phyloP scores from a whole-genome alignment of 2,888 invertebrate species.

The Brenthis daphne region DNA sequence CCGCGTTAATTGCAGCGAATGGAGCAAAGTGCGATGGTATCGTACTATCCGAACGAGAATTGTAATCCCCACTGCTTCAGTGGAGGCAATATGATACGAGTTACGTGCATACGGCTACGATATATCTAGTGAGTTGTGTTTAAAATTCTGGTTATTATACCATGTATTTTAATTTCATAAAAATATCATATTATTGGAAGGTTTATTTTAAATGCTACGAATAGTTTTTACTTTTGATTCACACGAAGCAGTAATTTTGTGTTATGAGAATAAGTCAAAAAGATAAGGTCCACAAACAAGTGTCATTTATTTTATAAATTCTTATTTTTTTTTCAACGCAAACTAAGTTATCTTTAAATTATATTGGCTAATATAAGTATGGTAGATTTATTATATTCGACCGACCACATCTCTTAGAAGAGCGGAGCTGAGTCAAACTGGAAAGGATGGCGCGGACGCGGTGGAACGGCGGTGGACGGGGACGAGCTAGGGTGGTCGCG shows the following conservation, averaged over 20 bases:
- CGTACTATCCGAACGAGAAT: slow-evolving; percentile 68
- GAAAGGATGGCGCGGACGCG: slow-evolving; percentile 28
- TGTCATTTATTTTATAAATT: background rate
- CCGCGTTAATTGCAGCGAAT: slow-evolving; percentile 78
- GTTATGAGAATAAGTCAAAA: too few relatives aligned
- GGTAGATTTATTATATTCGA: slow-evolving; percentile 73
- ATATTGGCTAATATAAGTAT: slow-evolving; percentile 61
- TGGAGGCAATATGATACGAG: slow-evolving; percentile 42
- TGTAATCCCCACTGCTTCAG: slow-evolving; percentile 57
- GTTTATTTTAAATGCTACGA: too few relatives aligned
- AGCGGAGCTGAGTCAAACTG: slow-evolving; percentile 54
- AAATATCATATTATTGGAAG: background rate
- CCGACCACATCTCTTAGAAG: slow-evolving; percentile 64
- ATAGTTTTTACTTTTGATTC: too few relatives aligned
- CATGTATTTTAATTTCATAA: background rate
- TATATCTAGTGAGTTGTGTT: background rate
- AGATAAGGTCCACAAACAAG: background rate
- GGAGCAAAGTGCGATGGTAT: slow-evolving; percentile 74
- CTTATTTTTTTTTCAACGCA: background rate
- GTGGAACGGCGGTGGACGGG: slow-evolving; percentile 42
- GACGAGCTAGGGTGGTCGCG: slow-evolving; percentile 60
- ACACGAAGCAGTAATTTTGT: too few relatives aligned
- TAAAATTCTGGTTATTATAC: background rate
- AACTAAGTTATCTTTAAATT: background rate
- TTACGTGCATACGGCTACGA: slow-evolving; percentile 24